Conservation (phyloP, 92 coral and sea anemone species). For the Epizoanthus stellaris region DNA sequence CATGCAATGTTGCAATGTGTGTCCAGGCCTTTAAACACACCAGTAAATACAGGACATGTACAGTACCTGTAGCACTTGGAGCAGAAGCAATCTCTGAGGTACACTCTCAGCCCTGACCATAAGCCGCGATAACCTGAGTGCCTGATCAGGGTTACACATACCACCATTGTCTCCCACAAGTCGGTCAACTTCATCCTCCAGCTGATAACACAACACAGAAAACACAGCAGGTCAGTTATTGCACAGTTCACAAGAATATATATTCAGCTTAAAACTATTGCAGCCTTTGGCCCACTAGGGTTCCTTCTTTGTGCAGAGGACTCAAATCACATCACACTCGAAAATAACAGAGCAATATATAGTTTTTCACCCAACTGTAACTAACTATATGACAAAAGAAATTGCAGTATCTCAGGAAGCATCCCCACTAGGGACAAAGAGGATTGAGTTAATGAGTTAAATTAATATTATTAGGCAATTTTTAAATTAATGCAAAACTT, state of each 20-base stretch:
- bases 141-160: conserved; percentile 82
- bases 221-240: background rate
- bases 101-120: conserved; percentile 96
- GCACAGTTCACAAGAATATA: background rate
- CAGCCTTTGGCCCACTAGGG: too few relatives aligned
- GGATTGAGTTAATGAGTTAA: too few relatives aligned
- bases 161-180: conserved; percentile 86
- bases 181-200: conserved; percentile 92
- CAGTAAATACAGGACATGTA: too few relatives aligned
- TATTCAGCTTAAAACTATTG: background rate
- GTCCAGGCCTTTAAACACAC: too few relatives aligned
- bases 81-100: conserved; percentile 87
- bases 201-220: conserved; percentile 50
- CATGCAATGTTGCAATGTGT: too few relatives aligned
- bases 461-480: too few relatives aligned
- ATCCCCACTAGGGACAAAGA: too few relatives aligned
- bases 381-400: too few relatives aligned
- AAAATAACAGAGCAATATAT: too few relatives aligned
- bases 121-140: conserved; percentile 87
- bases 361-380: too few relatives aligned
- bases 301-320: background rate
- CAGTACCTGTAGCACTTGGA: conserved; percentile 85
- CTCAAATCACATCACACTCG: background rate
- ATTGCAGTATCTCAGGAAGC: too few relatives aligned
- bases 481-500: too few relatives aligned